Evolutionary conservation across 2,797 vertebrate species (phyloP).

Genomic region (Bucorvus abyssinicus): DNA sequence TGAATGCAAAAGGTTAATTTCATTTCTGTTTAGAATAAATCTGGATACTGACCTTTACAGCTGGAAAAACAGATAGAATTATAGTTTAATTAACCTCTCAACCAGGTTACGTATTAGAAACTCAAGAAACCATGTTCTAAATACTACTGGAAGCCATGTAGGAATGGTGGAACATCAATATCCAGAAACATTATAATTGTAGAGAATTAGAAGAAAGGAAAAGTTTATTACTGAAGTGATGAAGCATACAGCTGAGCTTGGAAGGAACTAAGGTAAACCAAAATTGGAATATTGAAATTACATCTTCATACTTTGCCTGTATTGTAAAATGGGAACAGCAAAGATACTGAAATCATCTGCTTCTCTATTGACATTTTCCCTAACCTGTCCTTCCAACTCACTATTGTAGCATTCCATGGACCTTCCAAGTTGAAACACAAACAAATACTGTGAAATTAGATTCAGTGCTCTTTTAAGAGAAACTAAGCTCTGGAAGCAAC

Average conservation of each 20-base stretch:
- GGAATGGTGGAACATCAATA: neutral
- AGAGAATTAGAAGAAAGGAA: neutral
- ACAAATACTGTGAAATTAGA: neutral
- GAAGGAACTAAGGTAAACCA: neutral
- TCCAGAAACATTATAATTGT: neutral
- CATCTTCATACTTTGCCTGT: neutral
- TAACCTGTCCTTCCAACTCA: neutral
- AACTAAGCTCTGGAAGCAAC: neutral
- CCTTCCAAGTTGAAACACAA: neutral
- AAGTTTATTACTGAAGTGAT: neutral
- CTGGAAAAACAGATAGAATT: constrained; percentile 66
- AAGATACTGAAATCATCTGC: neutral
- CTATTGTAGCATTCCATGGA: neutral
- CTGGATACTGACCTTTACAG: constrained; percentile 69
- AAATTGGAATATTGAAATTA: neutral
- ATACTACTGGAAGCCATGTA: neutral
- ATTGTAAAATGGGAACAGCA: neutral
- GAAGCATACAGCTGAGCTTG: neutral
- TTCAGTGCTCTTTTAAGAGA: neutral
- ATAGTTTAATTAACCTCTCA: constrained; percentile 69
- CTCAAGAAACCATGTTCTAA: constrained; percentile 31
- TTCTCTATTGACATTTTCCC: neutral
- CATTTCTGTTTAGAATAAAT: constrained; percentile 57
- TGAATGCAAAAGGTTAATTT: constrained; percentile 70
- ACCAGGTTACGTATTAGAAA: constrained; percentile 56